Evolutionary conservation across 2,113 vertebrate genomes (phyloP), one percentile per base, ranked within the genome.

Genomic region (Panthera leo): DNA sequence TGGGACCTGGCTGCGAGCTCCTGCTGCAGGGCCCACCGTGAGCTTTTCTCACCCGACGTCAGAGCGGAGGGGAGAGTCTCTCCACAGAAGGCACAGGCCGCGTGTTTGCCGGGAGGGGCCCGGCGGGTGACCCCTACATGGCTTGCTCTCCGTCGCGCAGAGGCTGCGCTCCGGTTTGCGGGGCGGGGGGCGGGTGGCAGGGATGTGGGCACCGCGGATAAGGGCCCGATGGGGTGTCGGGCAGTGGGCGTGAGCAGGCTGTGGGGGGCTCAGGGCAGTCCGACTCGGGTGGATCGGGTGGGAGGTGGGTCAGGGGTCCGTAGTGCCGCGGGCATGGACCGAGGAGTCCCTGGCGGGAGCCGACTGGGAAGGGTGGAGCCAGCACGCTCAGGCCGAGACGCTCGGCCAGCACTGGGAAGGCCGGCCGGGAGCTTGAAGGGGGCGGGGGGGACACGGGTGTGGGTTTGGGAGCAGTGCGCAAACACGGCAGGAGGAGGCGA

Each of bases 1-100:
- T 0, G 1, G 36, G 31, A 21, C n/a, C 19, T n/a, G 0, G 7
- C 65, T 10, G 2, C 14, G 12, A 15, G 5, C 25, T n/a, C 27
- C 18, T 9, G 27, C 27, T 19, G 19, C 71, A 6, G 16, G 31
- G 36, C 29, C 55, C 45, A 25, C 5, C 73, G 11, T 3, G 2
- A 53, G 45, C 19, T 73, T 42, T 79, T 55, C 27, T 29, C 7
- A 19, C 18, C 25, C 31, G 7, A 6, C 19, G 2, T 39, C 14
- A 53, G 58, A 58, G 34, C 6, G 19, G 70, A 36, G 21, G 34
- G 55, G 51, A 4, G 48, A n/a, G 45, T 23, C 31, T 79, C 55
- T 65, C 5, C 4, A 3, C 39, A 48, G 68, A 61, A 11, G 1
- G 10, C n/a, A 21, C 16, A 78, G n/a, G 5, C 14, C 29, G 48